Evolutionary conservation across 2,888 invertebrate species (phyloP), one percentile per base, ranked within the genome.

Genomic region (Napeogenes sylphis): DNA sequence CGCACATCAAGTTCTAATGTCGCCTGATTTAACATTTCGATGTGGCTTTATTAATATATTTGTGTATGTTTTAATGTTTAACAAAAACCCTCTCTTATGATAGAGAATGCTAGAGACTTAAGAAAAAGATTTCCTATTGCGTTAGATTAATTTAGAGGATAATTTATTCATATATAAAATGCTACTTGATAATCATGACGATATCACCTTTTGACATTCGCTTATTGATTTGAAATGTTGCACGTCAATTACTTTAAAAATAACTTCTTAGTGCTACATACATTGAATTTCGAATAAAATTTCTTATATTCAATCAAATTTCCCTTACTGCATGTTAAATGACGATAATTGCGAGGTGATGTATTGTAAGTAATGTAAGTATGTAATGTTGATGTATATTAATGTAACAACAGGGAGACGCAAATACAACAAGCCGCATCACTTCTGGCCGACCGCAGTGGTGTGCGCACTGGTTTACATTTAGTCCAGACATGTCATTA

Each of bases 381-480:
- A 67, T 64, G 56, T 38, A 8, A 38, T 4, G 10, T 58, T 63
- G 58, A 74, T 75, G 75, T 79, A 74, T 77, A 71, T 76, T 76
- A 72, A 79, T 79, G 78, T 81, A 79, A 80, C 80, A 77, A 70
- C 71, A 80, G 79, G 80, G 82, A 87, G 85, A 90, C 90, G 87
- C 90, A 90, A 90, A 85, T 90, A 90, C 90, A 90, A 90, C 90
- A 90, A 90, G 87, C 84, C 81, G 82, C 81, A 78, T 79, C 80
- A 76, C 78, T 75, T 76, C 80, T 77, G 83, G 83, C 80, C 75
- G 80, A 72, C 76, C 60, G 79, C 80, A 74, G 76, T 75, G 73
- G 75, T 80, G 82, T 83, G 84, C 83, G 76, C 79, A 83, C 89
- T 88, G 89, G 77, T 89, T 89, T 90, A 88, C 88, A 88, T 90